Evolutionary conservation across 2,113 vertebrate genomes (phyloP).

Genomic region (Catagonus wagneri): DNA sequence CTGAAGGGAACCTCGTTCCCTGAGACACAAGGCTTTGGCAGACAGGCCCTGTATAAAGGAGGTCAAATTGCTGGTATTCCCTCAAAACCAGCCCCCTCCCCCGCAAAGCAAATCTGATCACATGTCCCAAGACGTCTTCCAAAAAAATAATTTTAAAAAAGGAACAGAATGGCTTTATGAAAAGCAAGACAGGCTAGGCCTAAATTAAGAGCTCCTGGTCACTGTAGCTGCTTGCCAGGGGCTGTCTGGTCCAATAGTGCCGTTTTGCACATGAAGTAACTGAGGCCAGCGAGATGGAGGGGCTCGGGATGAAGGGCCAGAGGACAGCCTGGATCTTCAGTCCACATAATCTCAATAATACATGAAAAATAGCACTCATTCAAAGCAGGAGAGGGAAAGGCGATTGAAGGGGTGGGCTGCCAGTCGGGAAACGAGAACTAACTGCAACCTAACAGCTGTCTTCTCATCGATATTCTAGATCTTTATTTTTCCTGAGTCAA

Average conservation of each 20-base stretch:
- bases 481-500: not conserved
- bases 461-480: not conserved
- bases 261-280: not conserved
- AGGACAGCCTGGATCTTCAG: not conserved
- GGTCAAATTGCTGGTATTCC: not conserved
- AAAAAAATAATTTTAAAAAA: not conserved
- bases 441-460: not conserved
- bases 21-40: not conserved
- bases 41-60: not conserved
- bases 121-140: not conserved
- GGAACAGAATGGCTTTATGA: not conserved
- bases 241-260: not conserved
- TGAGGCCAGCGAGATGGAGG: not conserved
- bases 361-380: not conserved
- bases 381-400: not conserved
- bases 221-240: not conserved
- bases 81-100: slow-evolving; percentile 7
- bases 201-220: not conserved
- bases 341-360: not conserved
- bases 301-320: not conserved
- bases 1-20: not conserved
- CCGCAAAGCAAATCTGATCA: not conserved
- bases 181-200: not conserved
- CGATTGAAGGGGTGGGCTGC: no score
- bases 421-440: not conserved